These are phyloP conservation scores for Sanderia malayensis DNA, from an alignment of 30 jellyfish, hydroid and myxozoan species.

Conservation along the genomic window DNA sequence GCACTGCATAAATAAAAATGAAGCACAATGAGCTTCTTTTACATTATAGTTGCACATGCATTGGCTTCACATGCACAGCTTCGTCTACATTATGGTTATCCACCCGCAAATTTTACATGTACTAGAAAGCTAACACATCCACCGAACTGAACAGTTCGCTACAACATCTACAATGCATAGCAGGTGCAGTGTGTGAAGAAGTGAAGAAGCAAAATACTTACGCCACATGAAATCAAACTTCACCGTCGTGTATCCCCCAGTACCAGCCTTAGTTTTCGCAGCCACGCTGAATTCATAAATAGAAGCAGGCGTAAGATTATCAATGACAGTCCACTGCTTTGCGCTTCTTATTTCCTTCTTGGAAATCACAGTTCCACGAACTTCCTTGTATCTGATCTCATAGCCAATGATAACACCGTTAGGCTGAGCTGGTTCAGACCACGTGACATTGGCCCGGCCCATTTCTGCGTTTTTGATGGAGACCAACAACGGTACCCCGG, in stretches of 20 bases:
- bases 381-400: conserved; percentile 40
- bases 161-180: too few species aligned
- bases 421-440: conserved; percentile 69
- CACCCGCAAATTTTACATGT: too few species aligned
- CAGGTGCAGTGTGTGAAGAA: too few species aligned
- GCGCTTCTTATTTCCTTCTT: conserved; percentile 12
- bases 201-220: too few species aligned
- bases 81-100: too few species aligned
- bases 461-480: conserved; percentile 61
- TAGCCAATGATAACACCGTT: conserved; percentile 61
- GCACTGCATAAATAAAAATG: conserved; percentile 50
- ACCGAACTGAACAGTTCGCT: too few species aligned
- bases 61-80: too few species aligned
- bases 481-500: conserved; percentile 59
- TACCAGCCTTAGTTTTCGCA: conserved; percentile 80
- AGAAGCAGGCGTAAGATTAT: conserved; percentile 40
- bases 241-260: conserved; percentile 48
- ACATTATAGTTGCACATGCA: too few species aligned
- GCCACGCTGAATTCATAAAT: conserved; percentile 70
- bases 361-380: conserved; percentile 28
- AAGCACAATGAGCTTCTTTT: too few species aligned
- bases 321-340: conserved; percentile 42
- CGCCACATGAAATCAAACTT: conserved; percentile 78
- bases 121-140: too few species aligned
- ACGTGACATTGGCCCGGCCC: conserved; percentile 65